Conservation (phyloP, 2,888 invertebrate genomes). For the Heliconius aoede region DNA sequence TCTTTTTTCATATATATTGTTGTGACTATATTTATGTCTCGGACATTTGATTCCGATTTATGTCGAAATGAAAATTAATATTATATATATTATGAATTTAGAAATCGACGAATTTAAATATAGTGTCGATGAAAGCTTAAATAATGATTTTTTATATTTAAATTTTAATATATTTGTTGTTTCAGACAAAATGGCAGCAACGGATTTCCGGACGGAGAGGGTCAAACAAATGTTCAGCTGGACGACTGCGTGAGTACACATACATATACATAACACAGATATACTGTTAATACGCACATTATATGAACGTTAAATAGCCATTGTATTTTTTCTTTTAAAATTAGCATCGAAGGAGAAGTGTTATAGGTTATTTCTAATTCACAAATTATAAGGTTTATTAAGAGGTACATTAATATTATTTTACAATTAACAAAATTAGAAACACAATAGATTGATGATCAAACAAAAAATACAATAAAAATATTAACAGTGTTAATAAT, state of each 20-base stretch:
- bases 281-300: background rate
- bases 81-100: no score
- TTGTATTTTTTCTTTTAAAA: background rate
- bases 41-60: no score
- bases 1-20: no score
- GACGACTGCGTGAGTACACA: constrained; percentile 77
- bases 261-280: background rate
- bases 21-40: no score
- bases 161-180: constrained; percentile 46
- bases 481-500: no score
- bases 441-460: no score
- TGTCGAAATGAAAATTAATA: no score
- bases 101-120: no score
- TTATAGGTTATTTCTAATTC: background rate
- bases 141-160: background rate
- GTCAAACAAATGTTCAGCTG: constrained; percentile 86
- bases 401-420: no score
- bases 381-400: background rate
- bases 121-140: background rate
- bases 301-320: background rate
- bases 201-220: constrained; percentile 74
- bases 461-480: no score
- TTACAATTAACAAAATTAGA: no score
- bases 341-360: background rate
- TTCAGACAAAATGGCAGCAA: constrained; percentile 71